Evolutionary conservation across 2,797 vertebrate genomes (phyloP), one percentile per base, ranked within the genome.

Genomic region (Megaceryle alcyon): DNA sequence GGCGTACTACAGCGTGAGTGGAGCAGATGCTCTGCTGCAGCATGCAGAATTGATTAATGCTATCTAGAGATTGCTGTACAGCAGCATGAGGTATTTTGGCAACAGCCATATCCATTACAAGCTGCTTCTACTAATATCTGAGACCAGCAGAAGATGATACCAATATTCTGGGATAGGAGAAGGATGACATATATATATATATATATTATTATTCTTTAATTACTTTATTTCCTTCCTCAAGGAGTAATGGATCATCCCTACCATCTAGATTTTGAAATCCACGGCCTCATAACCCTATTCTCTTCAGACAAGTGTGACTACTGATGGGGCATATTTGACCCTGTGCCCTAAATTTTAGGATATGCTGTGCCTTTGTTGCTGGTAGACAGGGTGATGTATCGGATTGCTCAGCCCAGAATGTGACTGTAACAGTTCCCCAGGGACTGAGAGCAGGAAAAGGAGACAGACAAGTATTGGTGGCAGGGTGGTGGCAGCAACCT

Each of bases 401-500:
- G 77, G 81, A 94, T 92, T 92, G 95, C 95, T 94, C 86, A 13
- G 89, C 91, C 94, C 94, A 90, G 95, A 90, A 95, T 95, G 13
- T 28, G 93, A 91, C 95, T 96, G 73, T 94, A 92, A 53, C 81
- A 49, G 76, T 20, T 96, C 93, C 91, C 90, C 85, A 46, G 94
- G 91, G 94, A 86, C 69, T 39, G 69, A 61, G 70, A 80, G 88
- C 87, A 83, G 93, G 83, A 64, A 79, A 73, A 85, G 85, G 88
- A 90, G 91, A 48, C 82, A 75, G 90, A 65, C 77, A 35, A 85
- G 84, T 65, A 21, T 35, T 33, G 60, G 80, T 94, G 88, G 93
- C 82, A 71, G 94, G 83, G 72, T 86, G 68, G 91, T 95, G 95
- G 84, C 94, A 97, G 90, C 93, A 61, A 94, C 96, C 94, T 96